These are phyloP conservation scores for Aphelocoma coerulescens DNA, from an alignment of 2,113 vertebrate genomes.

Conservation along the genomic window DNA sequence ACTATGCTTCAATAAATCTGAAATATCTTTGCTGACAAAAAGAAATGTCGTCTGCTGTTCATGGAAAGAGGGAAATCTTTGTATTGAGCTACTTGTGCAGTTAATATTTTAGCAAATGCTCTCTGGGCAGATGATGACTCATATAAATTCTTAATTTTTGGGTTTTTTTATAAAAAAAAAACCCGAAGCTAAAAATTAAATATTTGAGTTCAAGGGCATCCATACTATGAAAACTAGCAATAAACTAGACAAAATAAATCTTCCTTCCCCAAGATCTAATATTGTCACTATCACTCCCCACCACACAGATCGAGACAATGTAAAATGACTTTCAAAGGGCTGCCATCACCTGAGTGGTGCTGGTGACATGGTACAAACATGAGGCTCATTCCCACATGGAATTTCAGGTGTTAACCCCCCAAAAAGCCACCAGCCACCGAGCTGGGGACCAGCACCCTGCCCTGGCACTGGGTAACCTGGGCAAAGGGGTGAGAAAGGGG, in stretches of 20 bases:
- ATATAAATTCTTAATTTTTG: not conserved
- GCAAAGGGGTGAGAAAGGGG: too few relatives aligned
- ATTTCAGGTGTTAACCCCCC: not conserved
- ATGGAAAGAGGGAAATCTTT: not conserved
- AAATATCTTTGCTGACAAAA: conserved; percentile 20
- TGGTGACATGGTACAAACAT: not conserved
- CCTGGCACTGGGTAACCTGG: not conserved
- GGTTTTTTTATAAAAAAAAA: not conserved
- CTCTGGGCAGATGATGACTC: not conserved
- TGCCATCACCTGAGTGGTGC: not conserved
- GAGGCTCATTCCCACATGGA: not conserved
- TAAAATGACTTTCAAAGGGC: not conserved
- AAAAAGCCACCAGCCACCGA: accelerated
- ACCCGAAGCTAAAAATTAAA: not conserved
- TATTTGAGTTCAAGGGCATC: not conserved
- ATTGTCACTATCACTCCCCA: not conserved
- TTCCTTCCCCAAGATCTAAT: not conserved
- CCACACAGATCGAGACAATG: not conserved
- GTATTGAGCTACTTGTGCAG: not conserved
- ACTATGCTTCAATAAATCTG: not conserved
- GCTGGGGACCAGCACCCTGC: not conserved
- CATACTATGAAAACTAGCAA: not conserved
- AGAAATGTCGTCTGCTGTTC: not conserved
- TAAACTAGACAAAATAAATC: not conserved
- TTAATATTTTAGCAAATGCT: not conserved